These are phyloP conservation scores for Haliclona indistincta DNA, from an alignment of 37 sponge, comb jelly and placozoan genomes.

Conservation along the genomic window DNA sequence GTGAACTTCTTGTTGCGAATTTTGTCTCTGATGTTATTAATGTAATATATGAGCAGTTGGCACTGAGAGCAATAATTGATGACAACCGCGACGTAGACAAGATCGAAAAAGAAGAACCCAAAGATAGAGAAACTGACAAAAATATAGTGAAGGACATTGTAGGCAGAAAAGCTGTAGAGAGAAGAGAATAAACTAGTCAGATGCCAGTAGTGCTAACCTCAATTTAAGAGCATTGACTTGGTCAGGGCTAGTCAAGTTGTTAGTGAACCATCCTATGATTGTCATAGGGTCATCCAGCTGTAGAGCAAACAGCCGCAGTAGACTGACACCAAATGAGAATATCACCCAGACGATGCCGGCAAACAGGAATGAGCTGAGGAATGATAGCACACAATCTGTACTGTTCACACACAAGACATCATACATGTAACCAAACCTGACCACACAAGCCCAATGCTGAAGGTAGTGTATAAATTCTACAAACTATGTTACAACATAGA, in stretches of 20 bases:
- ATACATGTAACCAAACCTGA: too few species aligned
- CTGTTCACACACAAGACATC: too few species aligned
- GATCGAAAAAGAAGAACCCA: constrained; percentile 71
- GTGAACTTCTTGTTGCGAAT: constrained; percentile 38
- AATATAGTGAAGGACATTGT: constrained; percentile 15
- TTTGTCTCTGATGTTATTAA: constrained; percentile 51
- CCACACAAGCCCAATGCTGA: too few species aligned
- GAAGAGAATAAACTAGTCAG: too few species aligned
- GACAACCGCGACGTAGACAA: constrained; percentile 75
- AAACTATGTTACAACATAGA: neutral
- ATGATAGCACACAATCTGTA: too few species aligned
- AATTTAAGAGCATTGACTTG: too few species aligned
- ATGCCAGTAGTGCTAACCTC: too few species aligned
- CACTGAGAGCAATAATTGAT: constrained; percentile 62
- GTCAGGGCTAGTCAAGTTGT: neutral
- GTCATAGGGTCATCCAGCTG: constrained; percentile 15
- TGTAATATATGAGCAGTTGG: constrained; percentile 59
- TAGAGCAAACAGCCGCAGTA: constrained; percentile 48
- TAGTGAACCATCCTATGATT: constrained; percentile 16
- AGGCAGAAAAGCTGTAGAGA: too few species aligned
- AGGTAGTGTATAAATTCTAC: too few species aligned
- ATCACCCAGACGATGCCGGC: constrained; percentile 56
- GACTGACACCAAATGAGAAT: constrained; percentile 28
- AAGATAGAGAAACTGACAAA: constrained; percentile 41
- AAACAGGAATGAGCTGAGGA: constrained; percentile 48